These are phyloP conservation scores for Channa maculata DNA, from an alignment of 2,113 vertebrate species.

Conservation along the genomic window DNA sequence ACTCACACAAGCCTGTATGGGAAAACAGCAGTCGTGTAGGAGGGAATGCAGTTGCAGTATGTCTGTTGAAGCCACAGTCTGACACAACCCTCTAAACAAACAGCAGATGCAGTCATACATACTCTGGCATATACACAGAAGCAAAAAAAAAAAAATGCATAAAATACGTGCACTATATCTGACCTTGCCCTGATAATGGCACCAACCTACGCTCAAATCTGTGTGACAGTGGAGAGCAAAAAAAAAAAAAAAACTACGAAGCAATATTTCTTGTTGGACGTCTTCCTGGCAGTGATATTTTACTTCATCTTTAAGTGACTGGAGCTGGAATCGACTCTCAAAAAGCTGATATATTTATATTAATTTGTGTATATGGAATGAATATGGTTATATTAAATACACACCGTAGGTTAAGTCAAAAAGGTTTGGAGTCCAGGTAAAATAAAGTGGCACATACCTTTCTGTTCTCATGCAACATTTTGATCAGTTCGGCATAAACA, in stretches of 20 bases:
- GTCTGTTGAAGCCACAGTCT: constrained; percentile 66
- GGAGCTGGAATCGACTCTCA: constrained; percentile 6
- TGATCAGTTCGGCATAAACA: neutral
- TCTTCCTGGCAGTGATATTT: constrained; percentile 18
- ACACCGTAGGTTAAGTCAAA: neutral
- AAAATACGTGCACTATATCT: constrained; percentile 41
- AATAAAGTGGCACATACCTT: neutral
- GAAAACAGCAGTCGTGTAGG: constrained; percentile 79
- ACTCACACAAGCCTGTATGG: constrained; percentile 52
- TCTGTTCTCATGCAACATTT: neutral
- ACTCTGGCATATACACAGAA: constrained; percentile 45
- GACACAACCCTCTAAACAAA: constrained; percentile 70
- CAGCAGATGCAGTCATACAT: constrained; percentile 70
- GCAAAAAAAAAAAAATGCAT: constrained; percentile 35
- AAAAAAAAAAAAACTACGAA: constrained; percentile 34
- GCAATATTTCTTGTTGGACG: constrained; percentile 45
- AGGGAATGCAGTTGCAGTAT: constrained; percentile 69
- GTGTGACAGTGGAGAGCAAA: constrained; percentile 56
- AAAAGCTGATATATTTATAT: too few species aligned
- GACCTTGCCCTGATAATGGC: constrained; percentile 68
- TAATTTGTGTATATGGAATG: too few species aligned
- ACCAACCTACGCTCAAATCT: constrained; percentile 72
- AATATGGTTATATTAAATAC: neutral
- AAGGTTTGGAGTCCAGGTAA: neutral
- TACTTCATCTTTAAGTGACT: constrained; percentile 1